These are phyloP conservation scores for Isotomurus palustris DNA, from an alignment of 2,888 invertebrate species.

Conservation along the genomic window DNA sequence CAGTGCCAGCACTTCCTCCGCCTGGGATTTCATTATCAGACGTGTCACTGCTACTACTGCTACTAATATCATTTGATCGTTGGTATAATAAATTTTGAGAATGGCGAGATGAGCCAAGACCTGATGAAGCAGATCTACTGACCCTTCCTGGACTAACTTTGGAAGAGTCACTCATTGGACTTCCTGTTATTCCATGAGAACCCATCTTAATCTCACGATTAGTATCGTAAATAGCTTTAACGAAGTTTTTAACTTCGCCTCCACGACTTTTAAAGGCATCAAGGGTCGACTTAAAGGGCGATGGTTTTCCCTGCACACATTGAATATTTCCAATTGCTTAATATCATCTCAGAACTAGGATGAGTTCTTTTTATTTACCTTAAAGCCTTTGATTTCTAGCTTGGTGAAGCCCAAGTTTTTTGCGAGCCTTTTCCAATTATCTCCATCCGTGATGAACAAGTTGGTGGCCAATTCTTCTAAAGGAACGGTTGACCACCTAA, in stretches of 20 bases:
- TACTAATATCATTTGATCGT: too few species aligned
- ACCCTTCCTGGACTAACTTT: not conserved
- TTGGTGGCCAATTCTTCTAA: slow-evolving; percentile 46
- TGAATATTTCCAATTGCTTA: too few species aligned
- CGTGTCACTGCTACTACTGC: slow-evolving; percentile 33
- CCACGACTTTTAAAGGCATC: slow-evolving; percentile 46
- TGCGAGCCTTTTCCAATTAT: slow-evolving; percentile 48
- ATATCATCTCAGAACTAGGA: too few species aligned
- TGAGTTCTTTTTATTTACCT: not conserved
- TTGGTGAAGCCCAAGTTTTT: slow-evolving; percentile 48
- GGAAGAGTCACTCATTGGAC: not conserved
- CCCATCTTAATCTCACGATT: slow-evolving; percentile 41
- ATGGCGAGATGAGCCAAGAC: too few species aligned
- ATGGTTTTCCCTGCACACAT: too few species aligned
- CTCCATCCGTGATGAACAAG: slow-evolving; percentile 46
- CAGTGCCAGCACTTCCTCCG: too few species aligned
- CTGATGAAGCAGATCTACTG: not conserved
- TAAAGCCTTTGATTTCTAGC: slow-evolving; percentile 42
- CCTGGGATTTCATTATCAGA: too few species aligned
- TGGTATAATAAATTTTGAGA: too few species aligned
- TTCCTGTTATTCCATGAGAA: not conserved
- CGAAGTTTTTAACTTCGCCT: slow-evolving; percentile 48
- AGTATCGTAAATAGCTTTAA: slow-evolving; percentile 47
- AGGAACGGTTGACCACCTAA: slow-evolving; percentile 46
- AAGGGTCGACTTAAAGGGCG: slow-evolving; percentile 47